Evolutionary conservation across 2,888 invertebrate genomes (phyloP).

Genomic region (Agriopis aurantiaria): DNA sequence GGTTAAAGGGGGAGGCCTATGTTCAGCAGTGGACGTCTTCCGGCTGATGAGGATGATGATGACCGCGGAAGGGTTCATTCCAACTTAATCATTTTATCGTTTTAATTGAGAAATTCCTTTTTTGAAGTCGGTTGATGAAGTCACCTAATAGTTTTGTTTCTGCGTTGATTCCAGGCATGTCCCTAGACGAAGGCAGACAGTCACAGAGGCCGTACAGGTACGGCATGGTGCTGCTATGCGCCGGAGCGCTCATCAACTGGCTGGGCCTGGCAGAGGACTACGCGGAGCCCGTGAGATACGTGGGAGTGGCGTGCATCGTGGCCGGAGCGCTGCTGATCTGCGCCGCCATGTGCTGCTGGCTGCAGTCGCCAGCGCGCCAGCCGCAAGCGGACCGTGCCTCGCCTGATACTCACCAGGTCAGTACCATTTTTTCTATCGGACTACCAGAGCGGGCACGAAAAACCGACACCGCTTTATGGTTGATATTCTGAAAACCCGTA

Average conservation of each 20-base stretch:
- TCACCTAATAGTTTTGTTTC: neutral
- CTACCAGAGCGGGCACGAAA: too few relatives aligned
- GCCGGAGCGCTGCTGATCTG: constrained; percentile 91
- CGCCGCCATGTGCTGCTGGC: constrained; percentile 91
- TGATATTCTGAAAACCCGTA: neutral
- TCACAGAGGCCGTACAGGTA: constrained; percentile 91
- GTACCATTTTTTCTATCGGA: constrained; percentile 1
- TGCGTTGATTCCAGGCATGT: constrained; percentile 84
- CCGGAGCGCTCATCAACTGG: constrained; percentile 91
- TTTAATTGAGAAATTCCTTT: too few relatives aligned
- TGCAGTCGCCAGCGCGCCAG: constrained; percentile 84
- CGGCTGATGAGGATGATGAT: too few relatives aligned
- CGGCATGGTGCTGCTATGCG: constrained; percentile 90
- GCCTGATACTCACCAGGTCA: constrained; percentile 82
- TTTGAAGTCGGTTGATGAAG: neutral
- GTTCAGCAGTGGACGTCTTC: too few relatives aligned
- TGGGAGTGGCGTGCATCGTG: constrained; percentile 91
- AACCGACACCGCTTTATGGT: too few relatives aligned
- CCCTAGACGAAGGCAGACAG: constrained; percentile 88
- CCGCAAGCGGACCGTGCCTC: constrained; percentile 76
- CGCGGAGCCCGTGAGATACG: constrained; percentile 90
- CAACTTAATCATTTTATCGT: too few relatives aligned
- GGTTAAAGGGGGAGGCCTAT: too few relatives aligned
- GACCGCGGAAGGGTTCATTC: too few relatives aligned
- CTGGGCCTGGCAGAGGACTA: constrained; percentile 90